Conservation (phyloP, 2,888 invertebrate genomes). For the Pardosa pseudoannulata region DNA sequence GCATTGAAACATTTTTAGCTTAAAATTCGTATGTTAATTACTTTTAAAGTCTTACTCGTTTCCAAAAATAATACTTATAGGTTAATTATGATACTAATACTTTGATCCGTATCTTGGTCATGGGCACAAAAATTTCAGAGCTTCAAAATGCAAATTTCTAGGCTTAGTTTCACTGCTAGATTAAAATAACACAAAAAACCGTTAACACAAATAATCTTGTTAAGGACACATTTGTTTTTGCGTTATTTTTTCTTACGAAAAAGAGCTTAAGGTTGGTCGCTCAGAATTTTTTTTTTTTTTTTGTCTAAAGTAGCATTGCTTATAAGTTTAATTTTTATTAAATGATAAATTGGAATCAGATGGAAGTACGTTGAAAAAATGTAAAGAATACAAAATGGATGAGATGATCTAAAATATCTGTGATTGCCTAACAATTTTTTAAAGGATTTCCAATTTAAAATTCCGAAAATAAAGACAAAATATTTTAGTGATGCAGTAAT, state of each 20-base stretch:
- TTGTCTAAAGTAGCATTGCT: no score
- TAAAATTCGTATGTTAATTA: conserved; percentile 45
- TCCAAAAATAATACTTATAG: neutral
- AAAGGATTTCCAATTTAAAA: no score
- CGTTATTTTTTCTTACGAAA: conserved; percentile 31
- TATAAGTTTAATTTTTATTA: no score
- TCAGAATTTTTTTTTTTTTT: no score
- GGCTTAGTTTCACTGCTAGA: conserved; percentile 19
- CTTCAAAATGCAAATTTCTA: conserved; percentile 42
- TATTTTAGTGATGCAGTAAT: no score
- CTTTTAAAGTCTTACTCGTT: conserved; percentile 29
- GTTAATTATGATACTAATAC: conserved; percentile 41
- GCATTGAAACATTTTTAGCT: conserved; percentile 24
- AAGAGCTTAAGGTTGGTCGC: neutral
- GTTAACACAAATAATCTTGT: conserved; percentile 35
- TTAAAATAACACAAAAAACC: conserved; percentile 11
- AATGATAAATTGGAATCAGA: no score
- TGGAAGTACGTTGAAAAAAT: no score
- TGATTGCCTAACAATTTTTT: no score
- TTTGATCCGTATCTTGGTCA: conserved; percentile 28
- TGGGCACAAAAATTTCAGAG: conserved; percentile 1
- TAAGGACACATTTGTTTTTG: conserved; percentile 28
- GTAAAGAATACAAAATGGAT: no score
- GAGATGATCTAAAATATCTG: no score
- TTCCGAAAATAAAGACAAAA: no score